Conservation (phyloP, 2,888 invertebrate genomes). For the Himalopsyche japonica region DNA sequence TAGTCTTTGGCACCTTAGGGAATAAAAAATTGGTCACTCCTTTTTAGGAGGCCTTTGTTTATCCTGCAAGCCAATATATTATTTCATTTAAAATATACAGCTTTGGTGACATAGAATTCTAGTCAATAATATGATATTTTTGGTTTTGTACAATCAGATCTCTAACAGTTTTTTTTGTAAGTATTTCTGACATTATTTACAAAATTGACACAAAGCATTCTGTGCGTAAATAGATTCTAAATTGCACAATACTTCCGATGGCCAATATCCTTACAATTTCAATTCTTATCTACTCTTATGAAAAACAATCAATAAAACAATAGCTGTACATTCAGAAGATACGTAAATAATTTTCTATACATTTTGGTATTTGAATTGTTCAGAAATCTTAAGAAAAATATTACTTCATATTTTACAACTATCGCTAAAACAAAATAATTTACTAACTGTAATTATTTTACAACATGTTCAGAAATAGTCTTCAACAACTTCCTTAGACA, state of each 20-base stretch:
- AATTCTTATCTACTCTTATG: neutral
- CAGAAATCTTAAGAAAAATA: neutral
- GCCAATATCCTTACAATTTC: neutral
- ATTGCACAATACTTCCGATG: slow-evolving; percentile 4
- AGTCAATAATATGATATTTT: neutral
- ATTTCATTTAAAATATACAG: neutral
- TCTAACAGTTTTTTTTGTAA: neutral
- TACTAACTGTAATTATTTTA: neutral
- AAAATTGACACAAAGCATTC: neutral
- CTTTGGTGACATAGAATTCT: too few species aligned
- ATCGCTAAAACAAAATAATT: neutral
- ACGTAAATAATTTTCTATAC: neutral
- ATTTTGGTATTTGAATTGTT: neutral
- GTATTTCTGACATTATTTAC: neutral
- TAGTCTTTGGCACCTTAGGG: neutral
- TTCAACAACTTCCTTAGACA: neutral
- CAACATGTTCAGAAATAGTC: neutral
- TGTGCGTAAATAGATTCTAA: neutral
- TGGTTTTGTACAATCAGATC: neutral
- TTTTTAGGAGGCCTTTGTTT: neutral
- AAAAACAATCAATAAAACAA: neutral
- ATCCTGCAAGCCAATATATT: neutral
- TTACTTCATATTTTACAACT: neutral
- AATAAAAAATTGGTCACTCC: neutral
- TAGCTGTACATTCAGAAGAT: neutral